Evolutionary conservation across 2,113 vertebrate species (phyloP).

Genomic region (Entomyzon cyanotis): DNA sequence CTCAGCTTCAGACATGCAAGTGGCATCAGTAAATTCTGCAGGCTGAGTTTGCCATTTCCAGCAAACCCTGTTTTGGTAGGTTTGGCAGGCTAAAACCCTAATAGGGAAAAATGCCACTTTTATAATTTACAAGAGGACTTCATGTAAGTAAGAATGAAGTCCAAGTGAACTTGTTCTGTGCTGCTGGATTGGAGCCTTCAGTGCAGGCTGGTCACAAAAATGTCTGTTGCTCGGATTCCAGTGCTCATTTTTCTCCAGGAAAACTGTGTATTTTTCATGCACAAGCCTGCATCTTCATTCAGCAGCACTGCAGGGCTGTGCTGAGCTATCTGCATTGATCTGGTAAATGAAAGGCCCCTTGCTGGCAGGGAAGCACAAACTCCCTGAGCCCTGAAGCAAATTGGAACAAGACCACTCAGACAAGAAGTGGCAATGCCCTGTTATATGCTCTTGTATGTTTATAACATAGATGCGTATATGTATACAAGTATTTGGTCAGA

Average conservation of each 20-base stretch:
- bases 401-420: background rate
- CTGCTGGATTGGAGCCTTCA: background rate
- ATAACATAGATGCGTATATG: background rate
- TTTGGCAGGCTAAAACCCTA: background rate
- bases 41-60: background rate
- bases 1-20: background rate
- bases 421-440: background rate
- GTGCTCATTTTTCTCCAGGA: background rate
- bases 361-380: background rate
- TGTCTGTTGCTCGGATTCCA: background rate
- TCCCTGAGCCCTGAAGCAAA: background rate
- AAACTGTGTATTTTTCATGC: background rate
- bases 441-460: background rate
- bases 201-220: background rate
- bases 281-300: background rate
- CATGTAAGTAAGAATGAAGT: background rate
- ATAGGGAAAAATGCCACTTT: background rate
- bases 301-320: background rate
- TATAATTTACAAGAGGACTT: background rate
- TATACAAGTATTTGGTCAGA: background rate
- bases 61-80: background rate
- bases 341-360: conserved; percentile 40
- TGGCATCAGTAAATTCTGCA: background rate
- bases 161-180: background rate
- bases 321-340: conserved; percentile 33